Evolutionary conservation across 1,140 invertebrate species (phyloP).

Genomic region (Coptotermes formosanus): DNA sequence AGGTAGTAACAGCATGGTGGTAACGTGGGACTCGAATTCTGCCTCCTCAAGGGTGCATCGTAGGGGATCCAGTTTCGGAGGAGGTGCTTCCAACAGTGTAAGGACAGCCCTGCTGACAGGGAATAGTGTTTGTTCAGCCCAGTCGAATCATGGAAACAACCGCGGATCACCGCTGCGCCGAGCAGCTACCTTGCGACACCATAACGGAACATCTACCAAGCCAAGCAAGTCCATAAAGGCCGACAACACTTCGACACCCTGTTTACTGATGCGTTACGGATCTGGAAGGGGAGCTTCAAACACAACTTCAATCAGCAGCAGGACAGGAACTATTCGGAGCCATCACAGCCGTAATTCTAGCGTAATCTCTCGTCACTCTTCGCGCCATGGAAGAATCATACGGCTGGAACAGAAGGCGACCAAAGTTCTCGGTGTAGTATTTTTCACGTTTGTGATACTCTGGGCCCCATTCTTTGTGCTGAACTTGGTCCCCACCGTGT

Average conservation of each 20-base stretch:
- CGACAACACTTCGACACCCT: conserved; percentile 46
- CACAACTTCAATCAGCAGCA: conserved; percentile 31
- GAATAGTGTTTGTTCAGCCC: not conserved
- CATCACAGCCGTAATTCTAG: conserved; percentile 74
- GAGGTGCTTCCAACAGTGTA: conserved; percentile 42
- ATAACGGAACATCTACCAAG: conserved; percentile 21
- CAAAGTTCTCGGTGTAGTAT: conserved; percentile 84
- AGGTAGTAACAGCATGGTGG: conserved; percentile 45
- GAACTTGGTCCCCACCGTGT: conserved; percentile 77
- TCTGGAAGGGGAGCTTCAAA: conserved; percentile 39
- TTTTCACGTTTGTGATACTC: conserved; percentile 89
- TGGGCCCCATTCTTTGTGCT: conserved; percentile 93
- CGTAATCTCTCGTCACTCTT: conserved; percentile 74
- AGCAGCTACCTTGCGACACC: conserved; percentile 55
- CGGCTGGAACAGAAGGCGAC: conserved; percentile 88
- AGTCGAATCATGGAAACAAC: not conserved
- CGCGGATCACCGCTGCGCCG: conserved; percentile 50
- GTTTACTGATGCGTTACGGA: conserved; percentile 39
- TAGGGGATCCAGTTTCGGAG: conserved; percentile 59
- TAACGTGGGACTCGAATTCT: conserved; percentile 57
- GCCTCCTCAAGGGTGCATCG: conserved; percentile 49
- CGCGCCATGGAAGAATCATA: conserved; percentile 76
- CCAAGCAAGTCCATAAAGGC: not conserved
- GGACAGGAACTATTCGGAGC: conserved; percentile 53
- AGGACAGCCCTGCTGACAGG: not conserved